Base-by-base conservation (phyloP, 2,113 vertebrate genomes). In the Percopsis transmontana region DNA sequence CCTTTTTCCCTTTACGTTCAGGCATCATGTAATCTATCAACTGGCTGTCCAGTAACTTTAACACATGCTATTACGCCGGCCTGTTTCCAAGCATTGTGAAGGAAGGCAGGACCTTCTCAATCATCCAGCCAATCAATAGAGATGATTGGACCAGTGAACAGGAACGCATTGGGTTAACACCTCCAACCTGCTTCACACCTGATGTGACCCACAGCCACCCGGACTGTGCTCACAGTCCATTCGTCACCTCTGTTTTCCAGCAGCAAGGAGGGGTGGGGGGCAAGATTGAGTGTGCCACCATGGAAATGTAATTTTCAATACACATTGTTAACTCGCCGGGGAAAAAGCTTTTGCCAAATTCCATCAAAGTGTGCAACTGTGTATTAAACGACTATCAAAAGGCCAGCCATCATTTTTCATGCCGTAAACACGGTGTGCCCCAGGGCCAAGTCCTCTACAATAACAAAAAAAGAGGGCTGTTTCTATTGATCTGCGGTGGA, bases 101-200 rank as follows among this genome's bases (percentile, higher is more conserved):
- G 62, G 72, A 85, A 88, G 72, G 85, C 80, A 84, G 76, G 79
- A 85, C 87, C 84, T 85, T 84, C 65, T 85, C 89, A 87, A 94
- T 92, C 62, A 63, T 75, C 76, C 73, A 58, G 74, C 83, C 89
- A 80, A 56, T 82, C 82, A 81, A 83, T 85, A 84, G 78, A 89
- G 81, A 87, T 91, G 92, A 90, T 85, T 88, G 81, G 88, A 90
- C 91, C 87, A 89, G 79, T 76, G 70, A 90, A 89, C 90, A 89
- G 89, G 89, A 90, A 92, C 88, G 78, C 84, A 90, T 85, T 87
- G 85, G 90, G 84, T 85, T 85, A 83, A 85, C 79, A 87, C 83
- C 86, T 84, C 80, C 72, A 81, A 87, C 77, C 76, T 79, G 62
- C 73, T 64, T 66, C 50, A 58, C 82, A 84, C 82, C 80, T 90